phyloP scores from a whole-genome alignment of 2,113 vertebrate species.

The Amblyornis subalaris region DNA sequence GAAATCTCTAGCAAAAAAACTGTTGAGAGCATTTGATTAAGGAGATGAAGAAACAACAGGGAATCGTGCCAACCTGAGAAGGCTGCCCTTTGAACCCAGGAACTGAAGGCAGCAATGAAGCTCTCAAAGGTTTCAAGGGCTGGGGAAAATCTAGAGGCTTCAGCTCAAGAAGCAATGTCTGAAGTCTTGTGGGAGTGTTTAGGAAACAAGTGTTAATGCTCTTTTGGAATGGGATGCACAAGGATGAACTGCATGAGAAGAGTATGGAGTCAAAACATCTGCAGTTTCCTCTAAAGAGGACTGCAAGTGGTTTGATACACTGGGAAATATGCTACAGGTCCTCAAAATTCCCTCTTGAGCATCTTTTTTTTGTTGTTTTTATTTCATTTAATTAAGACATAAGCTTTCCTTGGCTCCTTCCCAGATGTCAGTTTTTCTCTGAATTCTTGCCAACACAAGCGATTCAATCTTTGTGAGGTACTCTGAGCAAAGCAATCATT shows the following conservation, averaged over 20 bases:
- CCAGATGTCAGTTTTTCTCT: not conserved
- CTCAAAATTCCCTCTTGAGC: not conserved
- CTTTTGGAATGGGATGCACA: not conserved
- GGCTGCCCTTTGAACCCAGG: not conserved
- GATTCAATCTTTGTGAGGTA: not conserved
- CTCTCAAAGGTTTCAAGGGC: not conserved
- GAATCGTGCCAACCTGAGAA: not conserved
- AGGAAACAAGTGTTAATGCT: not conserved
- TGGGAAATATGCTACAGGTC: not conserved
- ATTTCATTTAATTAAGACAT: not conserved
- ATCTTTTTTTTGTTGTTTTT: not conserved
- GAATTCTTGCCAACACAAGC: not conserved
- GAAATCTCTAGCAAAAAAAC: not conserved
- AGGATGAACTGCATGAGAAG: not conserved
- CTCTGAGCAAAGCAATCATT: not conserved
- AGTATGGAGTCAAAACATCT: not conserved
- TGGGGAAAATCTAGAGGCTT: not conserved
- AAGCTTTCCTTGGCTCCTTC: not conserved
- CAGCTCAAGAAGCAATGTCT: not conserved
- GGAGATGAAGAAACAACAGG: not conserved
- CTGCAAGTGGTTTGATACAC: not conserved
- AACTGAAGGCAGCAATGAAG: not conserved
- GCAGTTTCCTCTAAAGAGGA: not conserved
- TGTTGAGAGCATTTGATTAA: not conserved
- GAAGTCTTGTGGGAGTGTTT: not conserved